Evolutionary conservation across 2,113 vertebrate genomes (phyloP), one percentile per base, ranked within the genome.

Genomic region (Colinus virginianus): DNA sequence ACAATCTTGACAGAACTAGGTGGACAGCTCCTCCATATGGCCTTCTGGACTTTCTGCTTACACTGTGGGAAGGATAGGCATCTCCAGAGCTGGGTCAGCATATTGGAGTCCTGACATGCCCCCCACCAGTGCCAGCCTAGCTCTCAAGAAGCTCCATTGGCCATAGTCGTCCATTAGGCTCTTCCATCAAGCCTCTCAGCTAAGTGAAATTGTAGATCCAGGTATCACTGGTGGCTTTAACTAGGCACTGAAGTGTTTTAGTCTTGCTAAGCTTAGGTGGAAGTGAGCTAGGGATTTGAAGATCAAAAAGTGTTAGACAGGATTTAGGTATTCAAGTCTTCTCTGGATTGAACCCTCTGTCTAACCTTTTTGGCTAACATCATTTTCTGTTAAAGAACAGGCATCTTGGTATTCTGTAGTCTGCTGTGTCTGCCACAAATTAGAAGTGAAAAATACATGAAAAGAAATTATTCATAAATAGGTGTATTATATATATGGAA

Each of bases 331-430:
- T 87, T 83, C 40, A 81, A 78, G 66, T 53, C 68, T 82, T 75
- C 67, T 78, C 59, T 51, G 75, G 51, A 49, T 32, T 53, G 66
- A 96, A 55, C 84, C 53, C 62, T 90, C 88, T 3, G 5, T 80
- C 68, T 90, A 95, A 95, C 64, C 67, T 80, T 91, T 86, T 75
- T 58, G 66, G 58, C 40, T 79, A 83, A 90, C 72, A 86, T 45
- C 17, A 74, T 84, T 93, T 95, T 51, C 25, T 83, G 62, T 58
- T 90, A 40, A 75, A 81, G 89, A 95, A 63, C 28, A 96, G 69
- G 62, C 43, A 93, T 94, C 95, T 93, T 96, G 94, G 96, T 96
- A 96, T 90, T 87, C 79, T 90, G 43, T 20, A 4, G 58, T 86
- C 56, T 89, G 62, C 25, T 0, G 0, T 78, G n/a, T 71, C 83